Evolutionary conservation across 2,113 vertebrate species (phyloP), one percentile per base, ranked within the genome.

Genomic region (Parus major): DNA sequence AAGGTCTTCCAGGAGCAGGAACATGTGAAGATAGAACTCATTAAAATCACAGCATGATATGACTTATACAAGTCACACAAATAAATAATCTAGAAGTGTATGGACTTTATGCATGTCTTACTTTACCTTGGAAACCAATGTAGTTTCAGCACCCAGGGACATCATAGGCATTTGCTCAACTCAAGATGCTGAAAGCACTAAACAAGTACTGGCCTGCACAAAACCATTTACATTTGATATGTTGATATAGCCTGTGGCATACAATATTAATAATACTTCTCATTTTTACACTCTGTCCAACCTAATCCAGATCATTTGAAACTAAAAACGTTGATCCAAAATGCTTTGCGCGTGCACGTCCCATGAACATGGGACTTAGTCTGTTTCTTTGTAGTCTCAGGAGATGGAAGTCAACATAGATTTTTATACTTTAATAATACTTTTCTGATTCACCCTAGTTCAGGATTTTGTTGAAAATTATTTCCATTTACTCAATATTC

Each of bases 11-110:
- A 94, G 52, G 72, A 78, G 27, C 29, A 84, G 71, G 76, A 63
- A 94, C 47, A 44, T 65, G 70, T 70, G 88, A 93, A 88, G 79
- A 80, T 27, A 88, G 50, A 93, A 92, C 55, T 88, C 92, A 90
- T 96, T 92, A 92, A 92, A 93, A 88, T 97, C 92, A 83, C 79
- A 93, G 82, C 60, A 61, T 93, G 92, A 53, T 69, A 70, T 60
- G 65, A 60, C 61, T 91, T 94, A 60, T 22, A 53, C 0, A 0
- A 84, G 64, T 71, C 81, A 84, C 83, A 87, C 28, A 78, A 78
- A 75, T 75, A 93, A 92, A 94, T 91, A 80, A 81, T 92, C 72
- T 65, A 71, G 70, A 93, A 82, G 41, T 36, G 9, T 68, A 60
- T 46, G 57, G 61, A 79, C 65, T 89, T 94, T 10, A 84, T 86